A percentile compares a stretch with the other conserved stretches of the same genome.
These are phyloP conservation scores for Ochlodes sylvanus DNA, from an alignment of 2,888 invertebrate species.

Conservation along the genomic window DNA sequence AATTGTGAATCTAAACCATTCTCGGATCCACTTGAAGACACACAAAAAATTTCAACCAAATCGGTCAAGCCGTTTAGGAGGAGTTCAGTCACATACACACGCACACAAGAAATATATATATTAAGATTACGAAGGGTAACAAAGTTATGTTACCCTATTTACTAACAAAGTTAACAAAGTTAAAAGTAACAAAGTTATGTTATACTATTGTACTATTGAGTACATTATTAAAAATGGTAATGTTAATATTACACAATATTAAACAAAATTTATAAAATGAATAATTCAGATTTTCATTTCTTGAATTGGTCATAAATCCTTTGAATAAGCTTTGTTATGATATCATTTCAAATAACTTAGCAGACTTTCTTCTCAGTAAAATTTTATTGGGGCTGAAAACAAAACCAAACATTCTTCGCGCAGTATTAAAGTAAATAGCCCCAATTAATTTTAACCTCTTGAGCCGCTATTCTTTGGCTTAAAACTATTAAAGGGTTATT, in stretches of 20 bases:
- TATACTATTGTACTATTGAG: too few relatives aligned
- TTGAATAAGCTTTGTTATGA: slow-evolving; percentile 20
- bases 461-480: slow-evolving; percentile 14
- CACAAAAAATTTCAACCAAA: too few relatives aligned
- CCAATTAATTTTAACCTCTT: slow-evolving; percentile 19
- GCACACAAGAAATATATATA: too few relatives aligned
- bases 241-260: background rate
- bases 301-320: slow-evolving; percentile 17
- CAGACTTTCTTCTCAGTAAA: slow-evolving; percentile 15
- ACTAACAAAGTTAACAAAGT: too few relatives aligned
- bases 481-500: slow-evolving; percentile 25
- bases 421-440: slow-evolving; percentile 16
- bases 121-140: too few relatives aligned
- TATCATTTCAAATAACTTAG: slow-evolving; percentile 16
- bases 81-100: too few relatives aligned
- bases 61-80: too few relatives aligned
- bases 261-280: slow-evolving; percentile 17
- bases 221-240: background rate
- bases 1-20: too few relatives aligned
- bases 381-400: slow-evolving; percentile 25
- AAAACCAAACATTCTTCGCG: slow-evolving; percentile 29
- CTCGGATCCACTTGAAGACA: too few relatives aligned
- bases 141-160: too few relatives aligned
- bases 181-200: too few relatives aligned
- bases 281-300: slow-evolving; percentile 29